Conservation (phyloP, 1,140 invertebrate genomes). For the Chymomyza costata region DNA sequence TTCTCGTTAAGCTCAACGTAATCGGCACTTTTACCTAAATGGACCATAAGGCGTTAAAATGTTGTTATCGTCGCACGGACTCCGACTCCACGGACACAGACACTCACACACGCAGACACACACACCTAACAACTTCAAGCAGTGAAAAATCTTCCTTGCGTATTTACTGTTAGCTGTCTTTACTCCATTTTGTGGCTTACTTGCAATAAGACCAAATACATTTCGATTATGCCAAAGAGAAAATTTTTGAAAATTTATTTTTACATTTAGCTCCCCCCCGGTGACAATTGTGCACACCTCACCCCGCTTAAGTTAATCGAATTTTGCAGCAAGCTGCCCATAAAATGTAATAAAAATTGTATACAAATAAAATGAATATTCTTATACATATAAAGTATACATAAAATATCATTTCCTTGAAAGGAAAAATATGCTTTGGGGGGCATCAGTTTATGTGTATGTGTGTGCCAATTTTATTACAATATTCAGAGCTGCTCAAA, state of each 20-base stretch:
- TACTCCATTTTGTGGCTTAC: too few relatives aligned
- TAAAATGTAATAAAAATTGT: slow-evolving; percentile 34
- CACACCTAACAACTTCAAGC: background rate
- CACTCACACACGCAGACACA: background rate
- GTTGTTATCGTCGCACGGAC: slow-evolving; percentile 52
- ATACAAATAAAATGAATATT: slow-evolving; percentile 23
- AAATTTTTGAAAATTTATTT: slow-evolving; percentile 46
- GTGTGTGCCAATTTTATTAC: slow-evolving; percentile 33
- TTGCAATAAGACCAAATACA: slow-evolving; percentile 61
- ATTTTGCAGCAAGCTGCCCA: slow-evolving; percentile 30
- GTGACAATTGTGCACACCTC: slow-evolving; percentile 48
- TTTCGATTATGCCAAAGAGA: slow-evolving; percentile 61
- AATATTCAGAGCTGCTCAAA: slow-evolving; percentile 23
- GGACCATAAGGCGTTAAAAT: slow-evolving; percentile 72
- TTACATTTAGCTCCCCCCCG: slow-evolving; percentile 44
- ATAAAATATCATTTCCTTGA: slow-evolving; percentile 63
- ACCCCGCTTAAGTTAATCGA: slow-evolving; percentile 53
- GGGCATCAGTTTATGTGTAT: slow-evolving; percentile 11
- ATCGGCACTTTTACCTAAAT: slow-evolving; percentile 71
- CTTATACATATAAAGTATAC: slow-evolving; percentile 30
- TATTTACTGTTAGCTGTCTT: slow-evolving; percentile 28
- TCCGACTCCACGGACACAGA: too few relatives aligned
- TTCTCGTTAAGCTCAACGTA: slow-evolving; percentile 65
- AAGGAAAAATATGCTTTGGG: slow-evolving; percentile 44
- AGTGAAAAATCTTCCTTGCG: background rate